Conservation (phyloP, 2,888 invertebrate genomes). For the Leucoma salicis region DNA sequence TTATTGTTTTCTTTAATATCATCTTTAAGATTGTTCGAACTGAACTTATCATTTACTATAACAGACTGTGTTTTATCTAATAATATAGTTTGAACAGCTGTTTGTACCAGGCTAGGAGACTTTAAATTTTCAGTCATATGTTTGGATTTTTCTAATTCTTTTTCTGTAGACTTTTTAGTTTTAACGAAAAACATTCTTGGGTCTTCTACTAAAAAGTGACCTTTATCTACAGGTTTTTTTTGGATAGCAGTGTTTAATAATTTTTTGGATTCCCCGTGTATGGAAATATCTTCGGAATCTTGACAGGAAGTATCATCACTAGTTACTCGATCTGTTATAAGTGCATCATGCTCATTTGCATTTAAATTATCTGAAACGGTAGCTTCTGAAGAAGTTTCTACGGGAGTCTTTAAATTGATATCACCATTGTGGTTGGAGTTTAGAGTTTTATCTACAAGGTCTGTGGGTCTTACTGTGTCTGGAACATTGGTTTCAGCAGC, state of each 20-base stretch:
- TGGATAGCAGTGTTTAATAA: constrained; percentile 18
- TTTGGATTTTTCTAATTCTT: constrained; percentile 15
- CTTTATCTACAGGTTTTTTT: constrained; percentile 27
- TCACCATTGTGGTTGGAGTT: neutral
- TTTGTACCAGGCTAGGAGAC: constrained; percentile 53
- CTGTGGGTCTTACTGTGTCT: constrained; percentile 16
- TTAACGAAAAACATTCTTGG: constrained; percentile 24
- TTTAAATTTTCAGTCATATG: constrained; percentile 21
- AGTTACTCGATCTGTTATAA: constrained; percentile 4
- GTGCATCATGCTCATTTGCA: constrained; percentile 11
- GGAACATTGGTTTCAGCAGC: constrained; percentile 14
- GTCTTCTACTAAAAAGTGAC: constrained; percentile 21
- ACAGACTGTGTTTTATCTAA: constrained; percentile 58
- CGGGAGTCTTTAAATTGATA: neutral
- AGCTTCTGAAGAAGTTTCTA: constrained; percentile 19
- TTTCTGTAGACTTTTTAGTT: constrained; percentile 25
- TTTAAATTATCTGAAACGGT: constrained; percentile 19
- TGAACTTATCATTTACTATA: constrained; percentile 13
- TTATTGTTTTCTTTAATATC: constrained; percentile 8
- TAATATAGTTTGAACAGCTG: constrained; percentile 76
- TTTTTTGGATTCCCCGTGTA: constrained; percentile 8
- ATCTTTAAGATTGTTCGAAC: constrained; percentile 14
- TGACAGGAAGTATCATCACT: constrained; percentile 3
- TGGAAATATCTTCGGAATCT: neutral
- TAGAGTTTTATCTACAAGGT: neutral